Evolutionary conservation across 2,888 invertebrate genomes (phyloP).

Genomic region (Blomia tropicalis): DNA sequence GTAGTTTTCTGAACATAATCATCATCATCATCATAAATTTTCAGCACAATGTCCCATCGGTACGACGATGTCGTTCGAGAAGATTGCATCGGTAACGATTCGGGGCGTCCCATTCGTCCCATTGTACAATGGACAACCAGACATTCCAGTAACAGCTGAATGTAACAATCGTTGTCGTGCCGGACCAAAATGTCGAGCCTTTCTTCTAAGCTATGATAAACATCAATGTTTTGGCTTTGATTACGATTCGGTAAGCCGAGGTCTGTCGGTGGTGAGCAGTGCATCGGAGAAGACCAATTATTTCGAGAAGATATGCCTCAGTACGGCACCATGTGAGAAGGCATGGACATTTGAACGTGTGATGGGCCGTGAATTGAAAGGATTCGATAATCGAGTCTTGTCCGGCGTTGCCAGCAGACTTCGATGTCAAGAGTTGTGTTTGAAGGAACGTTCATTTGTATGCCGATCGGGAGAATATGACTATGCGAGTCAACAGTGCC

Average conservation of each 20-base stretch:
- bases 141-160: conserved; percentile 26
- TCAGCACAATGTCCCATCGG: conserved; percentile 30
- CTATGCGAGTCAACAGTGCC: conserved; percentile 41
- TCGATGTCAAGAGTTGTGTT: conserved; percentile 51
- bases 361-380: conserved; percentile 55
- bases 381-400: conserved; percentile 48
- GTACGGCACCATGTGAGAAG: conserved; percentile 37
- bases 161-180: conserved; percentile 29
- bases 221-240: conserved; percentile 28
- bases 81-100: conserved; percentile 30
- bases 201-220: conserved; percentile 30
- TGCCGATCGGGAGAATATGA: conserved; percentile 46
- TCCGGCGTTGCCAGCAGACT: conserved; percentile 46
- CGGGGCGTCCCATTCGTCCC: conserved; percentile 26
- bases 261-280: conserved; percentile 23
- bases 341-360: conserved; percentile 61
- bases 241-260: conserved; percentile 25
- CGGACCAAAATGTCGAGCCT: conserved; percentile 28
- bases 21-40: too few species aligned
- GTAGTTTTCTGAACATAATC: too few species aligned
- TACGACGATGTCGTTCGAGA: conserved; percentile 30
- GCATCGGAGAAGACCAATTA: conserved; percentile 40
- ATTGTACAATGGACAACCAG: conserved; percentile 27
- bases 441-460: conserved; percentile 41
- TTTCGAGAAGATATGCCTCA: conserved; percentile 43